Evolutionary conservation across 2,888 invertebrate genomes (phyloP).

Genomic region (Aphodius sticticus): DNA sequence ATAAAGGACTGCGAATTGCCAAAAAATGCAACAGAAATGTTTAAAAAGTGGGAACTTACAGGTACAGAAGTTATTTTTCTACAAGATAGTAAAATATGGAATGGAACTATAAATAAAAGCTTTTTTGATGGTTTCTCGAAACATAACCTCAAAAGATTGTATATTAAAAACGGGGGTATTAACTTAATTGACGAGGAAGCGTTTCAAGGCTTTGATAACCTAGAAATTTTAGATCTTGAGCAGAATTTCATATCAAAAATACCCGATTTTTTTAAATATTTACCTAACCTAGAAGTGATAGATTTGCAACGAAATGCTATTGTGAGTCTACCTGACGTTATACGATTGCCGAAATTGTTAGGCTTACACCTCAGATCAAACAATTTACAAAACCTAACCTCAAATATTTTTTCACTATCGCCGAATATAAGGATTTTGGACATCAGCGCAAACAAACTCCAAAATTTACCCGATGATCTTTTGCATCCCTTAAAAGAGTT

Average conservation of each 20-base stretch:
- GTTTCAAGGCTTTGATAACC: conserved; percentile 66
- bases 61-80: not conserved
- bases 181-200: conserved; percentile 36
- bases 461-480: conserved; percentile 67
- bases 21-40: not conserved
- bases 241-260: conserved; percentile 5
- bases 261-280: conserved; percentile 13
- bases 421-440: conserved; percentile 71
- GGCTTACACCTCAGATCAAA: conserved; percentile 34
- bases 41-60: conserved; percentile 7
- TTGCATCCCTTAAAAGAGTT: conserved; percentile 70
- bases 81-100: not conserved
- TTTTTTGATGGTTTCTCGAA: conserved; percentile 43
- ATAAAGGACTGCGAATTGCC: not conserved
- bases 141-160: not conserved
- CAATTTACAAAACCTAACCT: conserved; percentile 61
- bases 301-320: conserved; percentile 33
- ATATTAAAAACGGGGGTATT: conserved; percentile 35
- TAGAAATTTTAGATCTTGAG: conserved; percentile 59
- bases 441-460: conserved; percentile 73
- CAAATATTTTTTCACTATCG: conserved; percentile 70
- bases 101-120: conserved; percentile 36
- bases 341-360: not conserved
- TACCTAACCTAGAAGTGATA: not conserved
- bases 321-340: conserved; percentile 4